Conservation (phyloP, 2,113 vertebrate genomes). For the Colaptes auratus region DNA sequence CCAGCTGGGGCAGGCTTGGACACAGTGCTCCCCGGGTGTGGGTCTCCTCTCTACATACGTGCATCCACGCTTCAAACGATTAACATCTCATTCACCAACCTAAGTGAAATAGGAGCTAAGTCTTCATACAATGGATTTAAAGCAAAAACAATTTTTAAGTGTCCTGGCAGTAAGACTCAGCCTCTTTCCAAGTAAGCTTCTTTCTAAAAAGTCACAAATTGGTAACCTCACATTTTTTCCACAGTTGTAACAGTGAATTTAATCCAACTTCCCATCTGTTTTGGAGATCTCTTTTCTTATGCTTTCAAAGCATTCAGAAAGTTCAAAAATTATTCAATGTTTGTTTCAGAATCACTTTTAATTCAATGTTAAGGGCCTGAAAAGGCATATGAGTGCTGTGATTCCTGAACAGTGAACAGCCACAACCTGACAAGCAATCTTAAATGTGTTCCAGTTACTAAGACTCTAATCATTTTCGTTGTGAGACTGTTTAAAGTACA, state of each 20-base stretch:
- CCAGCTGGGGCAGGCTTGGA: neutral
- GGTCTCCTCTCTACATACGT: neutral
- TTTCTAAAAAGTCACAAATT: constrained; percentile 7
- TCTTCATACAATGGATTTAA: neutral
- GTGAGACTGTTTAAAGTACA: constrained; percentile 1
- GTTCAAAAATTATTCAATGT: neutral
- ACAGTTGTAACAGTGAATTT: constrained; percentile 54
- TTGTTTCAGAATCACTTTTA: constrained; percentile 45
- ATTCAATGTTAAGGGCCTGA: constrained; percentile 25
- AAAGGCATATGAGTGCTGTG: neutral
- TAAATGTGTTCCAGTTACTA: constrained; percentile 24
- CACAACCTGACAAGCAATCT: neutral
- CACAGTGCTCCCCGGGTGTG: neutral
- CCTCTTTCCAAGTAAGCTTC: neutral
- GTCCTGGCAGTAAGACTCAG: neutral
- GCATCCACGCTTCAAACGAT: neutral
- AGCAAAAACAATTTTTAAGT: neutral
- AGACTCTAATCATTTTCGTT: constrained; percentile 3
- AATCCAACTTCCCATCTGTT: constrained; percentile 50
- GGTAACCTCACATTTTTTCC: constrained; percentile 61
- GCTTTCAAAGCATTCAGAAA: neutral
- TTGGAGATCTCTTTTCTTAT: neutral
- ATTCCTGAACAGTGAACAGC: neutral
- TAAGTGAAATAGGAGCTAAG: neutral
- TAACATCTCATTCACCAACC: neutral